Evolutionary conservation across 2,113 vertebrate species (phyloP), one percentile per base, ranked within the genome.

Genomic region (Garra rufa): DNA sequence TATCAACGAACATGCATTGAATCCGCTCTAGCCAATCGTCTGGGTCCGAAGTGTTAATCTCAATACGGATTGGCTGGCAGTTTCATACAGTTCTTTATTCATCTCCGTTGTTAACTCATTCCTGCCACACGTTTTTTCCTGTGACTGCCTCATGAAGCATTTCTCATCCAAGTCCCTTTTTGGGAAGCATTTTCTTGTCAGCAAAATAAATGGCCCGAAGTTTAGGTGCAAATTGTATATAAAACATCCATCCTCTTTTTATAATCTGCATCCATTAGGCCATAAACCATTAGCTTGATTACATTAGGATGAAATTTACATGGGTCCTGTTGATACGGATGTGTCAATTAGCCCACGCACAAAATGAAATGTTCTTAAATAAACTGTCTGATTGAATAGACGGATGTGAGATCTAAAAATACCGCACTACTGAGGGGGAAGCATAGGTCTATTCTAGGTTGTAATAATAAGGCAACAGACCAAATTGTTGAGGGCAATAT

Each of bases 61-160:
- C 5, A 84, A 83, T 69, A 83, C 81, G n/a, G 91, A 94, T 95
- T 95, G 94, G 94, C 86, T 89, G 79, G 41, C 88, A 88, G 90
- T 74, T 91, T 91, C 90, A 90, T 89, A 88, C 89, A 71, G 88
- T 86, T 89, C 90, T 92, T 91, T 91, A 93, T 92, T 95, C 92
- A 92, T 90, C 86, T 88, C 84, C 85, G 87, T 86, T 85, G 90
- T 95, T 95, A 94, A 95, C 95, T 91, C 94, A 90, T 94, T 92
- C 90, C 89, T 91, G 52, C 90, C 92, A 90, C 88, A 73, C 85
- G 83, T 74, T 85, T 14, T 85, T 79, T 88, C 88, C 73, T 73
- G 85, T 88, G 34, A 80, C 87, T 77, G 69, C 86, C 67, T 89
- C 83, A 90, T 91, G 89, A 90, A 91, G 91, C 85, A 70, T 50